Evolutionary conservation across 2,113 vertebrate genomes (phyloP).

Genomic region (Polypterus bichir): DNA sequence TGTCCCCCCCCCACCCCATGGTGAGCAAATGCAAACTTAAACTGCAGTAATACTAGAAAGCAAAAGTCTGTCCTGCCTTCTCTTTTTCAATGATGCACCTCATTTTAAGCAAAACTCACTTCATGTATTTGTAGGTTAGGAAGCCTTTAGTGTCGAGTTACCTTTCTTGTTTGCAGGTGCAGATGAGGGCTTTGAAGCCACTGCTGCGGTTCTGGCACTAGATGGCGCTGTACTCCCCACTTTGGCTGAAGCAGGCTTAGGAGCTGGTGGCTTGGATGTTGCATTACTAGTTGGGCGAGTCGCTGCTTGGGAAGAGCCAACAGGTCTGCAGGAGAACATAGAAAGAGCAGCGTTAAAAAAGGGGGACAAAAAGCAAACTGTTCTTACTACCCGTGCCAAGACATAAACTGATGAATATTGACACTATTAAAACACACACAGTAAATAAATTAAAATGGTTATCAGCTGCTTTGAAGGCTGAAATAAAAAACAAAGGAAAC

Average conservation of each 20-base stretch:
- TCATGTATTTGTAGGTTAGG: not conserved
- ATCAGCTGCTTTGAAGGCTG: not conserved
- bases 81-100: not conserved
- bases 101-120: not conserved
- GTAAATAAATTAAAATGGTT: not conserved
- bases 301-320: slow-evolving; percentile 32
- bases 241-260: slow-evolving; percentile 27
- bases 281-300: slow-evolving; percentile 26
- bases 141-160: slow-evolving; percentile 7
- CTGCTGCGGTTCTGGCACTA: slow-evolving; percentile 30
- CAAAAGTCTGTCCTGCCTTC: not conserved
- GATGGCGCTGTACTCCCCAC: slow-evolving; percentile 25
- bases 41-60: not conserved
- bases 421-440: not conserved
- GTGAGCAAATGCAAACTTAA: not conserved
- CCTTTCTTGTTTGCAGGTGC: slow-evolving; percentile 42
- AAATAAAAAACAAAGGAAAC: not conserved
- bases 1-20: too few relatives aligned
- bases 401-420: too few relatives aligned
- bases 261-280: slow-evolving; percentile 14
- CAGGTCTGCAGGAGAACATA: slow-evolving; percentile 12
- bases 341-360: slow-evolving; percentile 27
- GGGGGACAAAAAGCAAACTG: not conserved
- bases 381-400: too few relatives aligned
- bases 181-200: slow-evolving; percentile 25